Percentiles rank a stretch among this genome's conserved stretches.
phyloP scores from a whole-genome alignment of 2,888 invertebrate species.

The Stenodera caucasica region DNA sequence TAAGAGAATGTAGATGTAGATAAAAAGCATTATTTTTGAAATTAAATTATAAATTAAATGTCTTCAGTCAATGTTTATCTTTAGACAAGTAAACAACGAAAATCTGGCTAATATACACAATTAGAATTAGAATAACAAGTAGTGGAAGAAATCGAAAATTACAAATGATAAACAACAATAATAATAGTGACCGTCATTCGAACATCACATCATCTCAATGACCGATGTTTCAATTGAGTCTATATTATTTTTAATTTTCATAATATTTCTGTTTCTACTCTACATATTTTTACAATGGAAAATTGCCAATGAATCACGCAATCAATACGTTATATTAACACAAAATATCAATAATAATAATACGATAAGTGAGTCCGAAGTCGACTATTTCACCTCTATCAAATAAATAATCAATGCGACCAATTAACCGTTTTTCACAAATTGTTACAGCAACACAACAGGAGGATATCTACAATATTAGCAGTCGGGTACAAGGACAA shows the following conservation, averaged over 20 bases:
- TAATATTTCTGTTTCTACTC: conserved; percentile 34
- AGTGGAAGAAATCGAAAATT: too few relatives aligned
- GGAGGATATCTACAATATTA: conserved; percentile 41
- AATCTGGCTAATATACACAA: too few relatives aligned
- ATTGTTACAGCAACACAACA: conserved; percentile 42
- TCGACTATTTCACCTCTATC: not conserved
- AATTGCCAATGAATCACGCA: conserved; percentile 10
- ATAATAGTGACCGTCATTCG: not conserved
- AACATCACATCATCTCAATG: not conserved
- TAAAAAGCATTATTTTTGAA: too few relatives aligned
- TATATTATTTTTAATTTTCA: conserved; percentile 33
- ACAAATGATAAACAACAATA: too few relatives aligned
- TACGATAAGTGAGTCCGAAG: not conserved
- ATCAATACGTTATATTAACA: conserved; percentile 12
- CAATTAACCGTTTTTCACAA: too few relatives aligned
- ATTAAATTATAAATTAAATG: not conserved
- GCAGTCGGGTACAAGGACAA: conserved; percentile 35
- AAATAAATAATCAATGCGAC: too few relatives aligned
- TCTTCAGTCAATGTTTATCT: not conserved
- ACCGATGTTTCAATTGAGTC: conserved; percentile 17
- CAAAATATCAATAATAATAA: too few relatives aligned
- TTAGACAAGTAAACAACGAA: not conserved
- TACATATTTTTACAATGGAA: conserved; percentile 37
- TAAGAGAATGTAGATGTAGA: not conserved
- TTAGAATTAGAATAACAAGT: too few relatives aligned